Conservation (phyloP, 2,113 vertebrate species). For the Strix aluco region DNA sequence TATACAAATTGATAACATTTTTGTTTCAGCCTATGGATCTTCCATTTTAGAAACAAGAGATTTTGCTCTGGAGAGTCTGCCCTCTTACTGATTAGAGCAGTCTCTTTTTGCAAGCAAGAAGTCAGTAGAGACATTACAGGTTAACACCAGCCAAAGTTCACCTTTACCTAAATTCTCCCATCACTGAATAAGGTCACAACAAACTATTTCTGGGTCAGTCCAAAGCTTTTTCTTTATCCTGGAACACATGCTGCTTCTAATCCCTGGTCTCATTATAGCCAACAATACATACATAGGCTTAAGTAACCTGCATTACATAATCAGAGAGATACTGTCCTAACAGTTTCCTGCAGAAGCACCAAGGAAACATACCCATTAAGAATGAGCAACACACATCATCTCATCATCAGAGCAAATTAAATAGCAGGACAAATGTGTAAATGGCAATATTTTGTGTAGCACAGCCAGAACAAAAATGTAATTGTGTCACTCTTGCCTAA, state of each 20-base stretch:
- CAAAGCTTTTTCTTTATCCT: constrained; percentile 3
- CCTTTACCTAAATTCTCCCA: not conserved
- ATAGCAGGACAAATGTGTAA: not conserved
- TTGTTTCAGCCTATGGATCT: not conserved
- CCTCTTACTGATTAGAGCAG: not conserved
- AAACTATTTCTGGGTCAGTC: not conserved
- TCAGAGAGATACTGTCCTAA: not conserved
- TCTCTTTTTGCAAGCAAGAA: not conserved
- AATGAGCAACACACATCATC: not conserved
- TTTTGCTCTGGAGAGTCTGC: not conserved
- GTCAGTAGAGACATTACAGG: not conserved
- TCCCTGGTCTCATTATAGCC: constrained; percentile 27
- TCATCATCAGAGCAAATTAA: not conserved
- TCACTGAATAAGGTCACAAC: not conserved
- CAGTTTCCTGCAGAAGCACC: not conserved
- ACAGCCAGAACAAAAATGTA: not conserved
- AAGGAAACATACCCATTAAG: not conserved
- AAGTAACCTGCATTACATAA: constrained; percentile 56
- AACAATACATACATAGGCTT: not conserved
- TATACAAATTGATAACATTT: not conserved
- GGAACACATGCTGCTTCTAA: constrained; percentile 32
- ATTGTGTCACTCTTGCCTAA: not conserved
- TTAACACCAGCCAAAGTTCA: not conserved
- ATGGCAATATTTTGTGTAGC: not conserved
- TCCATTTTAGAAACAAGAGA: not conserved